Evolutionary conservation across 2,113 vertebrate species (phyloP), one percentile per base, ranked within the genome.

Genomic region (Takifugu flavidus): DNA sequence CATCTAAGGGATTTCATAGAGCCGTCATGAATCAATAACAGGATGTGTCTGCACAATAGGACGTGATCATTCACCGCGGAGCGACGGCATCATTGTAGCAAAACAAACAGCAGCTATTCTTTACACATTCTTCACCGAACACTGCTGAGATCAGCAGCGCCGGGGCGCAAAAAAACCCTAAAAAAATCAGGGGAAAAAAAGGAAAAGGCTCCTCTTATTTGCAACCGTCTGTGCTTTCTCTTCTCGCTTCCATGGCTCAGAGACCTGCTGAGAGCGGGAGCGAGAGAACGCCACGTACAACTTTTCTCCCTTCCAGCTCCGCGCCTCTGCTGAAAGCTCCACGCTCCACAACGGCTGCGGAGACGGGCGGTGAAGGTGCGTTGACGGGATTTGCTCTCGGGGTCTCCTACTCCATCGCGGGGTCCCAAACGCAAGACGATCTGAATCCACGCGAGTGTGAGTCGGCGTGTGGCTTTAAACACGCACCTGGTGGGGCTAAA

Each of bases 131-230:
- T 6, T 29, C 62, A 69, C 58, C 25, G 26, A 72, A 46, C 26
- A 59, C 65, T 83, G 85, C 84, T 82, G 80, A 87, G 73, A 66
- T 84, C 86, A 84, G 79, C 82, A 80, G 34, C 52, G n/a, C 59
- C 44, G 20, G 57, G 6, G 43, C 56, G 50, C 65, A 70, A 59
- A 62, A 62, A 20, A 20, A 20, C 20, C 20, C 20, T 20, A 20
- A 20, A 20, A 20, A 20, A 20, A 20, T 20, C 20, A 20, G 20
- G 20, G 20, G 58, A 55, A 53, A 56, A 51, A 52, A 56, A 74
- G 57, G 67, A 43, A 74, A 62, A 71, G 51, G 56, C 65, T 59
- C 74, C 84, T 82, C 78, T 87, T 80, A 85, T 87, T 88, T 85
- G 83, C 72, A 67, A 60, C 71, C 26, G 68, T 70, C 70, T 46